Evolutionary conservation across 1,140 invertebrate genomes (phyloP), one percentile per base, ranked within the genome.

Genomic region (Caenorhabditis tropicalis): DNA sequence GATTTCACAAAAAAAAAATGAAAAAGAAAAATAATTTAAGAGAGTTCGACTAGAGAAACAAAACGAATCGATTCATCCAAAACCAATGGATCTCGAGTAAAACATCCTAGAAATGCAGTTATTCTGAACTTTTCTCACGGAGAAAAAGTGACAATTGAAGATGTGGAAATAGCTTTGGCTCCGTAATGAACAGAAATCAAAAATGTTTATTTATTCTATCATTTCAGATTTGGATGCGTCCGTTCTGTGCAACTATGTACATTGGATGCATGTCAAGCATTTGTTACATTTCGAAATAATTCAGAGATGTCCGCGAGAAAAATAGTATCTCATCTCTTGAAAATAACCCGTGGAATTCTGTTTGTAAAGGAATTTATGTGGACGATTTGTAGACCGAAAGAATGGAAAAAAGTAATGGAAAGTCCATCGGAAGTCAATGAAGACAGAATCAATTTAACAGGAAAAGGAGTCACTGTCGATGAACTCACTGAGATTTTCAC

Each of bases 211-310:
- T 27, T 29, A 2, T 29, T 19, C 9, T 29, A 10, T 1, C 9
- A 10, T 60, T 60, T 21, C 60, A 70, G 60, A 70, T 70, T 36
- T 24, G 60, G 60, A 36, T 19, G 16, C 5, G 24, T 70, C 21
- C 60, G 33, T n/a, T 33, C 60, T n/a, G 60, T 70, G 19, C 60
- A 70, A 12, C 4, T 70, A n/a, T 70, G 60, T 33, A n/a, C 60
- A 19, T 19, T 70, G 31, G 60, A 70, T 70, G 31, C 60, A 5
- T 70, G 60, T 36, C 60, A 70, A 33, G 60, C 60, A 19, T 70
- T 70, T 39, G 60, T 70, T 1, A 36, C 31, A n/a, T 70, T 70
- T n/a, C 60, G n/a, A 36, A 70, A 36, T 36, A 10, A 7, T n/a
- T n/a, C 29, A 6, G 60, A n/a, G 39, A 36, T n/a, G 10, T 70